A percentile compares a stretch with the other conserved stretches of the same genome.
Conservation (phyloP, 2,888 invertebrate genomes). For the Plemyria rubiginata region DNA sequence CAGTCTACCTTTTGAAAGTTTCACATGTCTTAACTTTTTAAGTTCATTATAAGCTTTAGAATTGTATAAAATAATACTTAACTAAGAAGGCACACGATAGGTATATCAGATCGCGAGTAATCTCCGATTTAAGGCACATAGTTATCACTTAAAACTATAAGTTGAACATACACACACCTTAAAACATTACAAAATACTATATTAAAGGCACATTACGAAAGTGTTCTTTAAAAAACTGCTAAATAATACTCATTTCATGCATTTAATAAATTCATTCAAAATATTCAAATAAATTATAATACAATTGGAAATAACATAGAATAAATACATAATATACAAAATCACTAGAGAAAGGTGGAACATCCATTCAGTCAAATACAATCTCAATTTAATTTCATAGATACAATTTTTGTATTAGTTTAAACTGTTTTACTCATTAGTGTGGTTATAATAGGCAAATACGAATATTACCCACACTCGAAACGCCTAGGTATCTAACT, state of each 20-base stretch:
- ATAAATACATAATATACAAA: slow-evolving; percentile 54
- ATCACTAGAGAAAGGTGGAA: slow-evolving; percentile 53
- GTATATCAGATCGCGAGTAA: slow-evolving; percentile 72
- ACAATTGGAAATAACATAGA: slow-evolving; percentile 41
- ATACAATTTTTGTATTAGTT: not conserved
- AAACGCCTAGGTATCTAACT: not conserved
- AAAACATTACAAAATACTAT: slow-evolving; percentile 35
- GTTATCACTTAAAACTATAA: slow-evolving; percentile 51
- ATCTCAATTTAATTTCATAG: slow-evolving; percentile 26
- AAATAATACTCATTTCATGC: slow-evolving; percentile 51
- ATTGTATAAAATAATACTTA: slow-evolving; percentile 45
- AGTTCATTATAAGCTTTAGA: slow-evolving; percentile 43
- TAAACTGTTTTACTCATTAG: not conserved
- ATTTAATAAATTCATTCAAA: slow-evolving; percentile 48
- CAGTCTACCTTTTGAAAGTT: slow-evolving; percentile 19
- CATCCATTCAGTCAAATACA: slow-evolving; percentile 35
- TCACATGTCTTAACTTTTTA: slow-evolving; percentile 35
- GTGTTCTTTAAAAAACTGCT: slow-evolving; percentile 40
- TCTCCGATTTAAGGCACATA: slow-evolving; percentile 75
- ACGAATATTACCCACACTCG: not conserved
- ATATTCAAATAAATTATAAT: slow-evolving; percentile 39
- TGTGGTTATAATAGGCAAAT: not conserved
- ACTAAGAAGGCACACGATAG: slow-evolving; percentile 66
- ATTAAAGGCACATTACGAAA: slow-evolving; percentile 40
- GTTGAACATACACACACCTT: slow-evolving; percentile 34